Percentiles rank a stretch among this genome's conserved stretches.
phyloP scores from a whole-genome alignment of 2,797 vertebrate genomes.

The Pagetopsis macropterus region DNA sequence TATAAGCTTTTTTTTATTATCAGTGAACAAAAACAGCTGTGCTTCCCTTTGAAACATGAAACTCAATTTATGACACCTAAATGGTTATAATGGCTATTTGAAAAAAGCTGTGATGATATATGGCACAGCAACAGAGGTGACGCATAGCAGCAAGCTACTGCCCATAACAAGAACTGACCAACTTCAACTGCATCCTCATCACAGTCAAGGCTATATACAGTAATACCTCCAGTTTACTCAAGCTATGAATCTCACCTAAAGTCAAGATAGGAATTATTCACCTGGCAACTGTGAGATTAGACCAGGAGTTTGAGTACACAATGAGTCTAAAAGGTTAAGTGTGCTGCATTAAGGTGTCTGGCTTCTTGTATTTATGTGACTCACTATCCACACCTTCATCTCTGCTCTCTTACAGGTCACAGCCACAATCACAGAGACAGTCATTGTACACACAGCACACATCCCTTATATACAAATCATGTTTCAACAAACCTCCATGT shows the following conservation, averaged over 20 bases:
- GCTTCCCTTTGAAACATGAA: constrained; percentile 26
- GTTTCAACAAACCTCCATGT: constrained; percentile 43
- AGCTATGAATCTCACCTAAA: constrained; percentile 64
- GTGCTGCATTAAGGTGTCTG: constrained; percentile 37
- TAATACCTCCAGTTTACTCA: constrained; percentile 55
- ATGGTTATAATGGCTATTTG: constrained; percentile 29
- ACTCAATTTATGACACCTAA: constrained; percentile 37
- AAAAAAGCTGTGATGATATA: constrained; percentile 21
- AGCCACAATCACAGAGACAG: constrained; percentile 8
- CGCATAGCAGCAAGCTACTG: constrained; percentile 25
- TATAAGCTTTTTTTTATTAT: constrained; percentile 41
- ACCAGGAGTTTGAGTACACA: constrained; percentile 52
- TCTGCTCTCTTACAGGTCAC: constrained; percentile 37
- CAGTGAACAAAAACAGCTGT: constrained; percentile 49
- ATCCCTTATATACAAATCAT: constrained; percentile 37
- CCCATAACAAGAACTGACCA: constrained; percentile 29
- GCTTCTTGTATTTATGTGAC: constrained; percentile 34
- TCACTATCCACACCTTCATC: constrained; percentile 44
- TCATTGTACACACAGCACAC: not conserved
- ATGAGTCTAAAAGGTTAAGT: constrained; percentile 48
- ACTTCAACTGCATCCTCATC: constrained; percentile 35
- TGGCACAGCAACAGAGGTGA: constrained; percentile 40
- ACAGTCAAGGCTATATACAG: constrained; percentile 18
- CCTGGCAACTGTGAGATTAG: constrained; percentile 63
- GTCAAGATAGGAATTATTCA: constrained; percentile 63